A percentile compares a stretch with the other conserved stretches of the same genome.
Conservation (phyloP, 1,140 invertebrate species). For the Oncopodura yosiiana region DNA sequence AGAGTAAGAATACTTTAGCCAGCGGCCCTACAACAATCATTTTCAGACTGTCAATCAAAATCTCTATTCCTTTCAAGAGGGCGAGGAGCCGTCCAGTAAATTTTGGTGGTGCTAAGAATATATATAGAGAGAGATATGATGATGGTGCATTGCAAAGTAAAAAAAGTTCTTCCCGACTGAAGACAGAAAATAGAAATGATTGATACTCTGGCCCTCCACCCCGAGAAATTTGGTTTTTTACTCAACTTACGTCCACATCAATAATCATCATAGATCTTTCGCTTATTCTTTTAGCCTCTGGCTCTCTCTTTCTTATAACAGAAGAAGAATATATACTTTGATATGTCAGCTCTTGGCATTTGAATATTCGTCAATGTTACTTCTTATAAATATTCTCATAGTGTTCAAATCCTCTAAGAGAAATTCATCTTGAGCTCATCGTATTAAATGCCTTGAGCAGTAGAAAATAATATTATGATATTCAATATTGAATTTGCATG, state of each 20-base stretch:
- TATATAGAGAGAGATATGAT: not conserved
- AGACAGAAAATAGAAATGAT: conserved; percentile 22
- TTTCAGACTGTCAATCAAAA: conserved; percentile 25
- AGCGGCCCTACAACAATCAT: conserved; percentile 24
- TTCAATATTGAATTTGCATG: too few species aligned
- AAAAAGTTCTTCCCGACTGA: not conserved
- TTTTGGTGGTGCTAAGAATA: not conserved
- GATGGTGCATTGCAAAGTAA: not conserved
- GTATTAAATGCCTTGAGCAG: too few species aligned
- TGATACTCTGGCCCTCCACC: conserved; percentile 17
- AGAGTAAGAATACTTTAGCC: not conserved
- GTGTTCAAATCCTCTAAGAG: too few species aligned
- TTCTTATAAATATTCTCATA: too few species aligned
- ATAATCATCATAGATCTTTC: conserved; percentile 19
- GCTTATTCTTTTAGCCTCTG: conserved; percentile 16
- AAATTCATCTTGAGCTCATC: too few species aligned
- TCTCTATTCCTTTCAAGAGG: conserved; percentile 15
- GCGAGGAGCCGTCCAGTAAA: conserved; percentile 14
- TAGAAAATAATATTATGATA: too few species aligned
- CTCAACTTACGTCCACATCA: conserved; percentile 16
- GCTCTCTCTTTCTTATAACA: not conserved
- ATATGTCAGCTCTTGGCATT: too few species aligned
- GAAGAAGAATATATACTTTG: not conserved
- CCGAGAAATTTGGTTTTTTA: conserved; percentile 16
- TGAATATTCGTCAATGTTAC: too few species aligned